phyloP scores from a whole-genome alignment of 2,888 invertebrate species.

The Drosophila merina region DNA sequence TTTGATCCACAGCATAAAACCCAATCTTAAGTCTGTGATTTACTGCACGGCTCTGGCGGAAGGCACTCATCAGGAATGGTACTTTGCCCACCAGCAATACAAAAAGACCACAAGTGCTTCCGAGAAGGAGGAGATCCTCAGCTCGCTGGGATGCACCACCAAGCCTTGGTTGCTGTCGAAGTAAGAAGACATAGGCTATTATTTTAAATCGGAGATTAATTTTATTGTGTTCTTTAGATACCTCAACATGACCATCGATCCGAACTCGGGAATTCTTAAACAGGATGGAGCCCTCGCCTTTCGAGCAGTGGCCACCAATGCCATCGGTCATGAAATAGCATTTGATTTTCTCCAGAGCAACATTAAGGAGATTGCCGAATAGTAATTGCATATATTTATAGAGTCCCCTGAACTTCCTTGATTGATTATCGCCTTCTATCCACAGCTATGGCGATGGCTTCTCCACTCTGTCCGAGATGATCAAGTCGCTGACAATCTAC shows the following conservation, averaged over 20 bases:
- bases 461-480: constrained; percentile 85
- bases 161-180: constrained; percentile 86
- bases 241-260: constrained; percentile 84
- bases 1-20: constrained; percentile 85
- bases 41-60: constrained; percentile 88
- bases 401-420: neutral
- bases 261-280: constrained; percentile 86
- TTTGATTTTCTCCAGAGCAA: constrained; percentile 85
- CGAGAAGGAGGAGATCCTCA: constrained; percentile 87
- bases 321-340: constrained; percentile 86
- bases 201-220: neutral
- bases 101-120: constrained; percentile 85
- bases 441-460: constrained; percentile 86
- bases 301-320: constrained; percentile 86
- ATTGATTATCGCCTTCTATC: neutral
- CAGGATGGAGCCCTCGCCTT: constrained; percentile 87
- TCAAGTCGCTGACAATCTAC: constrained; percentile 85
- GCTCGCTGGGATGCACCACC: constrained; percentile 85
- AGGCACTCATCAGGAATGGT: constrained; percentile 88
- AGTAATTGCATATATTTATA: constrained; percentile 72
- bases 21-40: constrained; percentile 86
- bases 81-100: constrained; percentile 86
- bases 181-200: constrained; percentile 77
- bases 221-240: constrained; percentile 80
- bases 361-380: constrained; percentile 83